Evolutionary conservation across 2,113 vertebrate species (phyloP).

Genomic region (Neolamprologus variostigma): DNA sequence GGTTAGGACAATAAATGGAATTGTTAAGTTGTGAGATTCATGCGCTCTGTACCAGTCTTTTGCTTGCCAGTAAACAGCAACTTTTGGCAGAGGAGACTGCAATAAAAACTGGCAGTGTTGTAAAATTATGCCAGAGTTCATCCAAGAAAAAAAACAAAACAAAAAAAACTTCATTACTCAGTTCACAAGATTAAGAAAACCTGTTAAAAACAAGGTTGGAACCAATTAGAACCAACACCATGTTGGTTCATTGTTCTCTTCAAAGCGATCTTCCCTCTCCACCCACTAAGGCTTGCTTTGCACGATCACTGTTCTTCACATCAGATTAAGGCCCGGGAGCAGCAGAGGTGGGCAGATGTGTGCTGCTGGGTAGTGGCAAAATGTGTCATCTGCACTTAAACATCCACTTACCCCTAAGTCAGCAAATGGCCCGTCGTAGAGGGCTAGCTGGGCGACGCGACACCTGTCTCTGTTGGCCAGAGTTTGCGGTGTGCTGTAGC

Average conservation of each 20-base stretch:
- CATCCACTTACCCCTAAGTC: conserved; percentile 90
- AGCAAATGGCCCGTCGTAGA: conserved; percentile 96
- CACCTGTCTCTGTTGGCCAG: conserved; percentile 98
- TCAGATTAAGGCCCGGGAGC: conserved; percentile 38
- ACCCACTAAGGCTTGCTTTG: conserved; percentile 31
- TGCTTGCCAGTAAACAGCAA: neutral
- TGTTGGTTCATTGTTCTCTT: conserved; percentile 11
- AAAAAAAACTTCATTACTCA: neutral
- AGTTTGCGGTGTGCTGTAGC: conserved; percentile 97
- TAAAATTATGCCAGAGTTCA: neutral
- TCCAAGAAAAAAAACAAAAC: neutral
- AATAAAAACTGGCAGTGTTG: neutral
- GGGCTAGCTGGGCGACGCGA: conserved; percentile 93
- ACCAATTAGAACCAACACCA: neutral
- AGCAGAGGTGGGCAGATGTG: conserved; percentile 47
- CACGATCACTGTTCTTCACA: conserved; percentile 47
- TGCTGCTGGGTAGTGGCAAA: conserved; percentile 57
- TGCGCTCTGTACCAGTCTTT: neutral
- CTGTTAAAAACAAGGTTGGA: conserved; percentile 9
- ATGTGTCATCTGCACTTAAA: conserved; percentile 56
- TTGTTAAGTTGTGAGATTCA: neutral
- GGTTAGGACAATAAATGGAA: neutral
- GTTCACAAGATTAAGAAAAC: conserved; percentile 1
- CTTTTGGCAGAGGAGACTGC: neutral
- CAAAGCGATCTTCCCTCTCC: neutral